phyloP scores from a whole-genome alignment of 2,888 invertebrate genomes.

The Toxonevra muliebris region DNA sequence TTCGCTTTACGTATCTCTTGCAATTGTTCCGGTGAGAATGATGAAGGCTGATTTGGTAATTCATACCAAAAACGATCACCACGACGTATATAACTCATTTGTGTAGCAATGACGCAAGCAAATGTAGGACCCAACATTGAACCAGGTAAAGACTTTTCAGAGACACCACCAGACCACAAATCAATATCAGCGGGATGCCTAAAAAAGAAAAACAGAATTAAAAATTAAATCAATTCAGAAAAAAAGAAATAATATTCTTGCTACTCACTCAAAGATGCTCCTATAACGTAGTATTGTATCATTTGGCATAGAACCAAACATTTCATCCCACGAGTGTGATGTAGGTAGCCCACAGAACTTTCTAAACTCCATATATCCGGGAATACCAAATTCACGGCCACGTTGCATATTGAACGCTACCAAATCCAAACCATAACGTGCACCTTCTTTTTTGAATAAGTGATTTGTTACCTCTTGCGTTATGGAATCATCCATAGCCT shows the following conservation, averaged over 20 bases:
- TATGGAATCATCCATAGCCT: slow-evolving; percentile 94
- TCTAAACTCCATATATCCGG: slow-evolving; percentile 92
- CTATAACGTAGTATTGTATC: slow-evolving; percentile 84
- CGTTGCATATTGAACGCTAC: slow-evolving; percentile 94
- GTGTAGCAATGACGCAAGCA: slow-evolving; percentile 92
- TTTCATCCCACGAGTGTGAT: slow-evolving; percentile 78
- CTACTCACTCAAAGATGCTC: slow-evolving; percentile 80
- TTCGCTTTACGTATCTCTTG: slow-evolving; percentile 83
- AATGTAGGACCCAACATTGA: slow-evolving; percentile 95
- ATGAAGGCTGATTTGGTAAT: slow-evolving; percentile 88
- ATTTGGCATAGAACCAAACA: slow-evolving; percentile 89
- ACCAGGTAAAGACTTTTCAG: slow-evolving; percentile 87
- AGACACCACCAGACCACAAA: slow-evolving; percentile 94
- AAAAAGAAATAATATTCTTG: not conserved
- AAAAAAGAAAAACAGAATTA: slow-evolving; percentile 26
- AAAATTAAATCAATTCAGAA: not conserved
- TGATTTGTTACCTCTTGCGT: slow-evolving; percentile 92
- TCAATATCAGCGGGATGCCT: slow-evolving; percentile 92
- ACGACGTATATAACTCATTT: slow-evolving; percentile 87
- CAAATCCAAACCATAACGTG: slow-evolving; percentile 85
- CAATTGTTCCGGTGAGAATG: slow-evolving; percentile 87
- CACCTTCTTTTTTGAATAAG: slow-evolving; percentile 81
- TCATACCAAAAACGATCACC: slow-evolving; percentile 97
- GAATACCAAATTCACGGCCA: slow-evolving; percentile 89
- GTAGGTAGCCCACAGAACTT: slow-evolving; percentile 88